Conservation (phyloP, 2,797 vertebrate genomes). For the Phrynocephalus guinanensis region DNA sequence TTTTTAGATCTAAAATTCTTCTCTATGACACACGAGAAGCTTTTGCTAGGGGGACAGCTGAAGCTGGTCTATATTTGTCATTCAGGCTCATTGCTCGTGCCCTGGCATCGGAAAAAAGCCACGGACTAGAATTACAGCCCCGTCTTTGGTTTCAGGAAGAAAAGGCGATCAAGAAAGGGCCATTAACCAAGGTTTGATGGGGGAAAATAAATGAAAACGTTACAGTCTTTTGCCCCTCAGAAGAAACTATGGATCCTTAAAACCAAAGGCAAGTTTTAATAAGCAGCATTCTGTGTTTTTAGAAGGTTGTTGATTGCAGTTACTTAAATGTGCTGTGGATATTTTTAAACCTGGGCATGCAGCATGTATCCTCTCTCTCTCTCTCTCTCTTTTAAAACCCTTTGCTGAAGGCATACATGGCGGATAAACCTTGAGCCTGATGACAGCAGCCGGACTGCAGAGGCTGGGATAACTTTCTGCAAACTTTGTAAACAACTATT, state of each 20-base stretch:
- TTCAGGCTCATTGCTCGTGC: conserved; percentile 71
- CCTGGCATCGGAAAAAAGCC: conserved; percentile 67
- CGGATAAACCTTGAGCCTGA: too few species aligned
- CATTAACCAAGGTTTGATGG: conserved; percentile 57
- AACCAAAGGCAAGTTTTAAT: conserved; percentile 76
- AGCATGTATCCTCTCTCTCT: not conserved
- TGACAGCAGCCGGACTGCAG: conserved; percentile 35
- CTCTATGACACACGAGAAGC: conserved; percentile 77
- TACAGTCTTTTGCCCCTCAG: conserved; percentile 59
- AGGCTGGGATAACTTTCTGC: not conserved
- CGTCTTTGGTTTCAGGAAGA: conserved; percentile 53
- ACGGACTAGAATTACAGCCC: conserved; percentile 72
- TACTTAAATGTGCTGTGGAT: conserved; percentile 42
- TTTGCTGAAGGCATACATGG: not conserved
- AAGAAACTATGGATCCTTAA: conserved; percentile 70
- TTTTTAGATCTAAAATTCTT: conserved; percentile 64
- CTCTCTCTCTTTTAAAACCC: conserved; percentile 26
- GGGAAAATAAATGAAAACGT: conserved; percentile 59
- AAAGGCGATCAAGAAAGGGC: conserved; percentile 54
- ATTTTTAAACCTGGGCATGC: conserved; percentile 57
- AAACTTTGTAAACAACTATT: not conserved
- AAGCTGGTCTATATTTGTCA: conserved; percentile 85
- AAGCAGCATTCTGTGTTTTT: conserved; percentile 47
- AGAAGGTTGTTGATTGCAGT: conserved; percentile 4
- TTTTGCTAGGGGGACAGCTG: conserved; percentile 54